phyloP scores from a whole-genome alignment of 2,888 invertebrate genomes.

The Miltochrista miniata region DNA sequence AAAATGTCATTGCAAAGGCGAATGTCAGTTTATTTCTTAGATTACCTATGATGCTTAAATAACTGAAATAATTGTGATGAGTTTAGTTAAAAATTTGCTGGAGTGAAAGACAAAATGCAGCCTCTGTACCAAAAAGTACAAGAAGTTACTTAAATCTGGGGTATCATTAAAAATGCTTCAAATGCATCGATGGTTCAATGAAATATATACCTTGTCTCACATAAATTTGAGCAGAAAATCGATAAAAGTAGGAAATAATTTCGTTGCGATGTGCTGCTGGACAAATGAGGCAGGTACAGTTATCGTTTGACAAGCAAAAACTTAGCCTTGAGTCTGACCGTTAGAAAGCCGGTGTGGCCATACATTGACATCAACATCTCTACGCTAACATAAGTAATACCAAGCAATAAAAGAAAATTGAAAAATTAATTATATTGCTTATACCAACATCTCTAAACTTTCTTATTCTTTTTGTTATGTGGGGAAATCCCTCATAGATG shows the following conservation, averaged over 20 bases:
- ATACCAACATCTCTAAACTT: too few species aligned
- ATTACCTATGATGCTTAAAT: too few species aligned
- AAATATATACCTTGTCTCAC: slow-evolving; percentile 22
- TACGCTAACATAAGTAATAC: slow-evolving; percentile 23
- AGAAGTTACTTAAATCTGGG: too few species aligned
- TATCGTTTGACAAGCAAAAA: slow-evolving; percentile 76
- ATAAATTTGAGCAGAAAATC: slow-evolving; percentile 41
- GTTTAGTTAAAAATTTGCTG: too few species aligned
- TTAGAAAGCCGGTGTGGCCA: slow-evolving; percentile 56
- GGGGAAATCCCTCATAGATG: too few species aligned
- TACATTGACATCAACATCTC: slow-evolving; percentile 40
- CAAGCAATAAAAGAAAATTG: slow-evolving; percentile 27
- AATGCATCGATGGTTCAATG: not conserved
- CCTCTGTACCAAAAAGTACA: too few species aligned
- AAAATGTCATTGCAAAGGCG: not conserved
- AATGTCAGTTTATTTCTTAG: too few species aligned
- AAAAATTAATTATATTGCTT: slow-evolving; percentile 33
- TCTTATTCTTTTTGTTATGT: too few species aligned
- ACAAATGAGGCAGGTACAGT: slow-evolving; percentile 66
- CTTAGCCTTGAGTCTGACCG: slow-evolving; percentile 57
- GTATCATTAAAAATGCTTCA: too few species aligned
- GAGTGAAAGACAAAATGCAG: too few species aligned
- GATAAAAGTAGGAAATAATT: slow-evolving; percentile 35
- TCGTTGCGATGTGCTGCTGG: slow-evolving; percentile 47
- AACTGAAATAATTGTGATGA: too few species aligned